Base-by-base conservation (phyloP, 2,888 invertebrate species). In the Sinelater perroti region DNA sequence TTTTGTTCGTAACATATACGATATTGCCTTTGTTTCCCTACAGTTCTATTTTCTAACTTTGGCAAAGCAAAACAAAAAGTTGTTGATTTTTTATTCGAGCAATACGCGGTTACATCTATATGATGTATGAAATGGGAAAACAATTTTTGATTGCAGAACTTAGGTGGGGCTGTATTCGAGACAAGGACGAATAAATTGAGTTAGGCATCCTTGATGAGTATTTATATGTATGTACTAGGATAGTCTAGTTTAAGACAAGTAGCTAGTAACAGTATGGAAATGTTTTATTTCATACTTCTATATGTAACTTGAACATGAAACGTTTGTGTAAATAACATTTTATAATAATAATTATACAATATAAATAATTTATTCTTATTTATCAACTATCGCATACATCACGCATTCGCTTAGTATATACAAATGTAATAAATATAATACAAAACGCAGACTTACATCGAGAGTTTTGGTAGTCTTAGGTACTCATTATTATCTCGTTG, bases 301-400 rank as follows among this genome's bases (percentile, higher is more conserved):
- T 58, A 64, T 63, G 65, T 69, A 71, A 68, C 67, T 68, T 65
- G 69, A 71, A 73, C 72, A 74, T 73, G 72, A 72, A 72, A 73
- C 72, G 71, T 57, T 62, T 69, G 65, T 70, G 67, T 75, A 75
- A 74, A 75, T 74, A 74, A 71, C 71, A 70, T 72, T 71, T 71
- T 70, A 67, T 69, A 66, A 69, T 68, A 65, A 67, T 69, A 57
- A 40, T 47, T 59, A 55, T 55, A 56, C 56, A 50, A 55, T 61
- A 61, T 61, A 61, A 57, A 57, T 61, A 61, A 53, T 58, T 64
- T 63, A 64, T 61, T 65, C 58, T 61, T 63, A 49, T 62, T 58
- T 28, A 44, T 55, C 28, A 31, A 49, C 53, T 46, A 59, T 59
- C 49, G 44, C 62, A 56, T 59, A 59, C 61, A 64, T 65, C 65